phyloP scores from a whole-genome alignment of 2,113 vertebrate genomes.

The Sceloporus tristichus region DNA sequence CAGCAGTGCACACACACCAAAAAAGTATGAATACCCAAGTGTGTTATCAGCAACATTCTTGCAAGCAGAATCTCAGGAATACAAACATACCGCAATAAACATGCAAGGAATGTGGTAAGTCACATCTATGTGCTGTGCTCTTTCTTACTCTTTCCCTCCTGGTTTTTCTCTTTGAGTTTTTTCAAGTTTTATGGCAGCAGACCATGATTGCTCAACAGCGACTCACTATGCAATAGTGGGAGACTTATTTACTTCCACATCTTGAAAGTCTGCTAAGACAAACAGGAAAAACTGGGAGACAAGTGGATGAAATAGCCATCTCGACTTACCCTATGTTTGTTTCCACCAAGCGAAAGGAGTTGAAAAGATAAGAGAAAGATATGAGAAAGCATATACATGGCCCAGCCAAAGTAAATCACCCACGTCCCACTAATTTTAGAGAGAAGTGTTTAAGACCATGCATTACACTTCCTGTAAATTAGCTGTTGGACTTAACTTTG shows the following conservation, averaged over 20 bases:
- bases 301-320: constrained; percentile 1
- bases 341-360: not conserved
- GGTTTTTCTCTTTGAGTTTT: constrained; percentile 61
- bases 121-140: constrained; percentile 45
- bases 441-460: not conserved
- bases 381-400: not conserved
- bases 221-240: not conserved
- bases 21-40: constrained; percentile 51
- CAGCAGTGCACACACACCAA: constrained; percentile 23
- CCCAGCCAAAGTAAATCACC: constrained; percentile 15
- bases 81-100: constrained; percentile 68
- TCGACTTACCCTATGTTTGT: not conserved
- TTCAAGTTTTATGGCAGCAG: constrained; percentile 61
- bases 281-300: constrained; percentile 17
- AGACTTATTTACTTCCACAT: constrained; percentile 35
- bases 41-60: constrained; percentile 72
- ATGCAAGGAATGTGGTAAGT: constrained; percentile 69
- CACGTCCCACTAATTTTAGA: constrained; percentile 7
- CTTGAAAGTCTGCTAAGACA: constrained; percentile 2
- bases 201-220: not conserved
- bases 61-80: constrained; percentile 60
- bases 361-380: constrained; percentile 3
- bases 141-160: constrained; percentile 41
- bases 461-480: not conserved
- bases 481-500: constrained; percentile 17